phyloP scores from a whole-genome alignment of 2,888 invertebrate species.

The Agrilus mali region DNA sequence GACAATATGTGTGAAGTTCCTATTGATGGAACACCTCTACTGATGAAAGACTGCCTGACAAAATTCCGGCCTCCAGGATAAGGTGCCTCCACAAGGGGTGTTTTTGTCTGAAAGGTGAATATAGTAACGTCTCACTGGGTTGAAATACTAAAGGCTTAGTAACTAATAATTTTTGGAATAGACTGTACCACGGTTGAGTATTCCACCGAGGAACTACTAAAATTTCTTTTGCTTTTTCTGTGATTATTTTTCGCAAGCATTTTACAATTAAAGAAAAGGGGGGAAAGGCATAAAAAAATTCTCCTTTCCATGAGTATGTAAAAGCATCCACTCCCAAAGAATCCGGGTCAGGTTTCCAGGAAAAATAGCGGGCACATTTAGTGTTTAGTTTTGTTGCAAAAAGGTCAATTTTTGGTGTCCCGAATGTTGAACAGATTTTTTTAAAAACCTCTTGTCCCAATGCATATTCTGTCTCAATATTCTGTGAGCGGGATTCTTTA shows the following conservation, averaged over 20 bases:
- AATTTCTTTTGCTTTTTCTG: conserved; percentile 11
- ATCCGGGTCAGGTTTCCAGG: conserved; percentile 8
- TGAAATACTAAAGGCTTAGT: conserved; percentile 7
- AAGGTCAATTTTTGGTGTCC: conserved; percentile 7
- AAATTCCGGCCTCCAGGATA: conserved; percentile 9
- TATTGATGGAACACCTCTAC: conserved; percentile 3
- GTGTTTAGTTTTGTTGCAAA: conserved; percentile 9
- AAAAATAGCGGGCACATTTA: conserved; percentile 10
- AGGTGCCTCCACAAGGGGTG: conserved; percentile 8
- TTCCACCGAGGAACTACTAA: conserved; percentile 13
- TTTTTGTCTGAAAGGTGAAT: conserved; percentile 7
- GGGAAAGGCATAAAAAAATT: conserved; percentile 12
- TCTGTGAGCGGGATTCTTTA: conserved; percentile 1
- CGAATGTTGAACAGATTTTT: conserved; percentile 5
- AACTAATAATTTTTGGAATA: conserved; percentile 6
- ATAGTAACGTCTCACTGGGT: conserved; percentile 6
- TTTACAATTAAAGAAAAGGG: conserved; percentile 10
- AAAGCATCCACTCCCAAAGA: conserved; percentile 10
- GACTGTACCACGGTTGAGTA: conserved; percentile 14
- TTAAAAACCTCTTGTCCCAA: conserved; percentile 4
- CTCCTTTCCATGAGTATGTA: conserved; percentile 6
- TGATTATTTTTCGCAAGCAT: conserved; percentile 11
- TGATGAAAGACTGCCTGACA: conserved; percentile 5
- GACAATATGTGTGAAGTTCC: conserved; percentile 4
- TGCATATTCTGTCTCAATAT: conserved; percentile 9